These are phyloP conservation scores for Hoplostethus mediterraneus DNA, from an alignment of 2,797 vertebrate genomes.

Conservation along the genomic window DNA sequence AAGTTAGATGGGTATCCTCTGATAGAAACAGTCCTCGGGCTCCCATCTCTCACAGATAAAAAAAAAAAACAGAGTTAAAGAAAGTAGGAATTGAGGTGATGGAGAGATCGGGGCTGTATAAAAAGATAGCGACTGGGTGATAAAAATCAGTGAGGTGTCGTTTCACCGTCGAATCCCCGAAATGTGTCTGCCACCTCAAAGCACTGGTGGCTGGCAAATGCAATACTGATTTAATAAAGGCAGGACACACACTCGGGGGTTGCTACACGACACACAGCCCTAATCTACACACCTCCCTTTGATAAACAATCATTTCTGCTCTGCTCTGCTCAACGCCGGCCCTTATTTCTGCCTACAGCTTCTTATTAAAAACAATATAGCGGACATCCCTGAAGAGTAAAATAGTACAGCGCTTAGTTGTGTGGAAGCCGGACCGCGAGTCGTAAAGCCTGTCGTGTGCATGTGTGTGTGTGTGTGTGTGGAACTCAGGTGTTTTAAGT, in stretches of 20 bases:
- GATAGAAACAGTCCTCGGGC: slow-evolving; percentile 20
- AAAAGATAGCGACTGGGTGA: slow-evolving; percentile 30
- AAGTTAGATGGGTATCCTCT: slow-evolving; percentile 34
- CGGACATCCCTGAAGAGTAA: slow-evolving; percentile 31
- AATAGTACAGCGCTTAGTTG: slow-evolving; percentile 13
- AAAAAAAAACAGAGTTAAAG: slow-evolving; percentile 3
- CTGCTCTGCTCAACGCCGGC: slow-evolving; percentile 36
- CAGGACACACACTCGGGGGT: slow-evolving; percentile 29
- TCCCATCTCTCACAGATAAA: slow-evolving; percentile 24
- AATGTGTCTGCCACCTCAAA: slow-evolving; percentile 39
- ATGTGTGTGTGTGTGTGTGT: slow-evolving; percentile 9
- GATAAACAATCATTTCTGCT: slow-evolving; percentile 55
- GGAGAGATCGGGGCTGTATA: background rate
- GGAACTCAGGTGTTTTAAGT: slow-evolving; percentile 50
- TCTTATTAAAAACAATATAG: slow-evolving; percentile 50
- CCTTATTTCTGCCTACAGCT: slow-evolving; percentile 21
- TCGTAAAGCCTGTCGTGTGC: slow-evolving; percentile 14
- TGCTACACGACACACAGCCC: slow-evolving; percentile 9
- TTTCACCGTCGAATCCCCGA: slow-evolving; percentile 34
- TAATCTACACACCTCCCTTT: slow-evolving; percentile 50
- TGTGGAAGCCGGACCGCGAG: slow-evolving; percentile 6
- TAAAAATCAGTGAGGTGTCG: slow-evolving; percentile 32
- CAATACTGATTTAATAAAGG: slow-evolving; percentile 72
- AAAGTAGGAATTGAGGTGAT: slow-evolving; percentile 29
- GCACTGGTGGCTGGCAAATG: slow-evolving; percentile 29